phyloP scores from a whole-genome alignment of 2,797 vertebrate species.

The Chaetodon trifasciatus region DNA sequence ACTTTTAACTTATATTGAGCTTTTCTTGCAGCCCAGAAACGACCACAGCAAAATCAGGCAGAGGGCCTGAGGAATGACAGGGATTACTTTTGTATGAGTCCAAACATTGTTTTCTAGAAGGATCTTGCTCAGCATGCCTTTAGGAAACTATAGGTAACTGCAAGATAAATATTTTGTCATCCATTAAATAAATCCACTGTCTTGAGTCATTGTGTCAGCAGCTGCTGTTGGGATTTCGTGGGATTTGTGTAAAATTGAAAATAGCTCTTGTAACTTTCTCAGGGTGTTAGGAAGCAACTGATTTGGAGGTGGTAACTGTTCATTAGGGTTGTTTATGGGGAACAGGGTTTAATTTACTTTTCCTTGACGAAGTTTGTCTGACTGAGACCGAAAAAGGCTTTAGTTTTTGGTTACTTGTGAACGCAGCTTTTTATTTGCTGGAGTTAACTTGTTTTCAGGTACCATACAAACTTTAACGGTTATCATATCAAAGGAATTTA shows the following conservation, averaged over 20 bases:
- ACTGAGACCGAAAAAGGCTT: slow-evolving; percentile 18
- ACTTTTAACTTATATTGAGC: too few species aligned
- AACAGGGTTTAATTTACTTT: slow-evolving; percentile 68
- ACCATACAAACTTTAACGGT: slow-evolving; percentile 17
- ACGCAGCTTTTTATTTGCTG: slow-evolving; percentile 33
- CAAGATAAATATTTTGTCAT: background rate
- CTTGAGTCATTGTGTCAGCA: slow-evolving; percentile 10
- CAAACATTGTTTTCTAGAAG: too few species aligned
- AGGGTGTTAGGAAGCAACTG: slow-evolving; percentile 51
- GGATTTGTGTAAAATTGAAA: slow-evolving; percentile 66
- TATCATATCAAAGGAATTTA: slow-evolving; percentile 41
- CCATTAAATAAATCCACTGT: slow-evolving; percentile 10
- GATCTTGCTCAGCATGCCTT: too few species aligned
- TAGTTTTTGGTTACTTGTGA: slow-evolving; percentile 23
- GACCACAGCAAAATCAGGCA: too few species aligned
- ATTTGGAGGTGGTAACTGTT: slow-evolving; percentile 55
- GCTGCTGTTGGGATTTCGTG: slow-evolving; percentile 37
- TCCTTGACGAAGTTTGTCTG: slow-evolving; percentile 56
- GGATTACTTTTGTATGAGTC: too few species aligned
- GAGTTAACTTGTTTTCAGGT: slow-evolving; percentile 13
- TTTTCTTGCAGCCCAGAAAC: too few species aligned
- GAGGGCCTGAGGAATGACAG: too few species aligned
- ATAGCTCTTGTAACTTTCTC: slow-evolving; percentile 62
- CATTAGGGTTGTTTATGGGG: slow-evolving; percentile 61
- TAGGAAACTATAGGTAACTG: background rate